phyloP scores from a whole-genome alignment of 2,888 invertebrate genomes.

The Megaustenia siamemsis region DNA sequence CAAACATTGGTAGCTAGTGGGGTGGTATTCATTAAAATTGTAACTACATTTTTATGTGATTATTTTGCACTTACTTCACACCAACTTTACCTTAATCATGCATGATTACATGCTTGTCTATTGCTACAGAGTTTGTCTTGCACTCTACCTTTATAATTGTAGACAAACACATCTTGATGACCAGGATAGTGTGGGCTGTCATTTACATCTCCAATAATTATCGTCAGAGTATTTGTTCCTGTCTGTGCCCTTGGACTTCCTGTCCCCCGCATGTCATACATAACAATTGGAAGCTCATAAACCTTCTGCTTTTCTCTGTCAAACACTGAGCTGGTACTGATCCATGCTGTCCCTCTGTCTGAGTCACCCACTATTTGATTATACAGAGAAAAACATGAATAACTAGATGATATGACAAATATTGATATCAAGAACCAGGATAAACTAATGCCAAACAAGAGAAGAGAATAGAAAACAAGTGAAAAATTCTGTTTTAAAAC shows the following conservation, averaged over 20 bases:
- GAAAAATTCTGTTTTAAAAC: too few relatives aligned
- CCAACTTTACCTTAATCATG: too few relatives aligned
- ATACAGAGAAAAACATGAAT: neutral
- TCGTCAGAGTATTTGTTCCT: conserved; percentile 96
- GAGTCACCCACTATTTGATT: conserved; percentile 64
- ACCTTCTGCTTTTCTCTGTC: conserved; percentile 97
- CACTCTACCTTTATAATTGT: conserved; percentile 91
- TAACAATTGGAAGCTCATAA: conserved; percentile 96
- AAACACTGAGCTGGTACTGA: conserved; percentile 93
- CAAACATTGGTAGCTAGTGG: too few relatives aligned
- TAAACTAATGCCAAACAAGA: too few relatives aligned
- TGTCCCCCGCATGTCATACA: conserved; percentile 94
- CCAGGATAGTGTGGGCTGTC: conserved; percentile 99
- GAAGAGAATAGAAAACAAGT: too few relatives aligned
- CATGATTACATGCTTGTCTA: too few relatives aligned
- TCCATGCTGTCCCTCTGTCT: conserved; percentile 93
- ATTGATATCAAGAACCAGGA: too few relatives aligned
- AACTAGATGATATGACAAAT: neutral
- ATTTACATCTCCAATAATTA: conserved; percentile 98
- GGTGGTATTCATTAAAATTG: too few relatives aligned
- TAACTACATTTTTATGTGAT: too few relatives aligned
- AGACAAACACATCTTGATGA: conserved; percentile 96
- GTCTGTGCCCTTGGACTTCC: conserved; percentile 89
- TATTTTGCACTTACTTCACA: too few relatives aligned
- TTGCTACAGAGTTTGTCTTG: too few relatives aligned